Evolutionary conservation across 2,888 invertebrate species (phyloP).

Genomic region (Agrochola lychnidis): DNA sequence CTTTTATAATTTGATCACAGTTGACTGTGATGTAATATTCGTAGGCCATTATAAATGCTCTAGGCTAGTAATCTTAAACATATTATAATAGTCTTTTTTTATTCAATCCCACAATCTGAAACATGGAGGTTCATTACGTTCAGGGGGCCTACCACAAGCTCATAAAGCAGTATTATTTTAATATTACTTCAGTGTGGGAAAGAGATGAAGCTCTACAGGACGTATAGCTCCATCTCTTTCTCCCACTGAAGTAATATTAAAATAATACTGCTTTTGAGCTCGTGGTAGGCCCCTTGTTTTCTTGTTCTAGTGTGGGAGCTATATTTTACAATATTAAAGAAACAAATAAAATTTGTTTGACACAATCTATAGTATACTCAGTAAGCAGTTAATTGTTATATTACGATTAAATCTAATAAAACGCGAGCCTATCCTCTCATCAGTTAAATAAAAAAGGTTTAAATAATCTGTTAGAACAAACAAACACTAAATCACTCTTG

Average conservation of each 20-base stretch:
- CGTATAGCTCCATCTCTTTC: no score
- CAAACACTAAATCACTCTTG: constrained; percentile 5
- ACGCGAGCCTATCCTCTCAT: not conserved
- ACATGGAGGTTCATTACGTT: not conserved
- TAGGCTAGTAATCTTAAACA: not conserved
- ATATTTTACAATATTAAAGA: constrained; percentile 4
- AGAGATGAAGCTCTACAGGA: no score
- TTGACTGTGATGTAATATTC: not conserved
- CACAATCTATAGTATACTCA: not conserved
- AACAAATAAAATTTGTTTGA: not conserved
- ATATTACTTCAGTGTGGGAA: no score
- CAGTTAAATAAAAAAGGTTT: not conserved
- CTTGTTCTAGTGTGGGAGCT: not conserved
- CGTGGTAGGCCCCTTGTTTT: no score
- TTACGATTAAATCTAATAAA: not conserved
- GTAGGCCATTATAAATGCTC: not conserved
- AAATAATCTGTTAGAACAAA: not conserved
- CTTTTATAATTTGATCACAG: not conserved
- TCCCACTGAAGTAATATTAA: no score
- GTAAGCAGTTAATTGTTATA: not conserved
- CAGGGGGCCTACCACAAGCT: no score
- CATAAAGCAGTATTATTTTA: no score
- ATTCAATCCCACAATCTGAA: not conserved
- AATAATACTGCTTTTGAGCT: no score
- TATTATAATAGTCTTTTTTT: not conserved